Percentiles rank a stretch among this genome's conserved stretches.
Evolutionary conservation across 2,888 invertebrate genomes (phyloP).

Genomic region (Lordiphosa fenestrarum): DNA sequence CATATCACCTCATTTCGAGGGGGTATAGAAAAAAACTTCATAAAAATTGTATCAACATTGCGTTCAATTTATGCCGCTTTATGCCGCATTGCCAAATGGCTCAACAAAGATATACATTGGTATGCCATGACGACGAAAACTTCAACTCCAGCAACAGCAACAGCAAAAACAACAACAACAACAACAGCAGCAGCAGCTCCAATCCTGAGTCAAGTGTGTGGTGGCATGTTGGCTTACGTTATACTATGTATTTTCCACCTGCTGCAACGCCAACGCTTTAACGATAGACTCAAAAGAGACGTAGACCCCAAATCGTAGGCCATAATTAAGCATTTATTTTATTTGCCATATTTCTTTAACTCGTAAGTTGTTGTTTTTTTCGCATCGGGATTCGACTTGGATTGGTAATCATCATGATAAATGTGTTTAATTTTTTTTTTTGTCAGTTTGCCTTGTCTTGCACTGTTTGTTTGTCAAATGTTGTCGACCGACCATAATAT

Average conservation of each 20-base stretch:
- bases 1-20: background rate
- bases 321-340: slow-evolving; percentile 76
- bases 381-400: slow-evolving; percentile 43
- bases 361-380: slow-evolving; percentile 45
- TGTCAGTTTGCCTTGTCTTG: slow-evolving; percentile 8
- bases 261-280: slow-evolving; percentile 57
- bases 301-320: slow-evolving; percentile 40
- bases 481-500: slow-evolving; percentile 66
- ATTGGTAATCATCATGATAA: slow-evolving; percentile 65
- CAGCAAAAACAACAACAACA: background rate
- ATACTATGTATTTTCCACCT: slow-evolving; percentile 66
- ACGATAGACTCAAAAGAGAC: slow-evolving; percentile 22
- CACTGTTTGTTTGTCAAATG: slow-evolving; percentile 33
- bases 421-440: slow-evolving; percentile 26
- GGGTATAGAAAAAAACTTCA: slow-evolving; percentile 26
- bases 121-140: slow-evolving; percentile 23
- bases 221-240: slow-evolving; percentile 68
- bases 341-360: slow-evolving; percentile 70
- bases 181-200: slow-evolving; percentile 15
- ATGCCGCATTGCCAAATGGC: slow-evolving; percentile 62
- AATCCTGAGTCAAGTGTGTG: slow-evolving; percentile 15
- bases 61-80: slow-evolving; percentile 63
- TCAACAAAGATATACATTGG: slow-evolving; percentile 33
- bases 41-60: slow-evolving; percentile 67
- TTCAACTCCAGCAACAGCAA: slow-evolving; percentile 19